These are phyloP conservation scores for Harpalus rubripes DNA, from an alignment of 2,888 invertebrate genomes.

Conservation along the genomic window DNA sequence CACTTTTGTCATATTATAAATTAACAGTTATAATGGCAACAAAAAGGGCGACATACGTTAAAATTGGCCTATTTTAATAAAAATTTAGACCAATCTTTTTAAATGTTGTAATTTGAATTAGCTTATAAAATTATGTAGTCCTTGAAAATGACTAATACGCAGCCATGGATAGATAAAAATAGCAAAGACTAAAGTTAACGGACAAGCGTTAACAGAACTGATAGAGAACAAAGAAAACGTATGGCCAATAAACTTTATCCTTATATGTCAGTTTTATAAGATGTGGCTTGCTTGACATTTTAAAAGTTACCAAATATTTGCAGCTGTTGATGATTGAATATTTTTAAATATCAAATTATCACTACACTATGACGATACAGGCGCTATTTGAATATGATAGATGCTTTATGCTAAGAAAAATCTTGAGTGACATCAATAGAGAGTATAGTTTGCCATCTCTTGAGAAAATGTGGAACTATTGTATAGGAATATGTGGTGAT, in stretches of 20 bases:
- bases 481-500: background rate
- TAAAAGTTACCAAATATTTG: slow-evolving; percentile 57
- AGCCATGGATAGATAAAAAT: slow-evolving; percentile 38
- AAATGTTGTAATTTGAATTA: background rate
- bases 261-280: slow-evolving; percentile 16
- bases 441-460: slow-evolving; percentile 25
- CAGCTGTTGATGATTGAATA: slow-evolving; percentile 52
- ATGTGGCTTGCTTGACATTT: slow-evolving; percentile 56
- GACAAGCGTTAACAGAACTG: slow-evolving; percentile 35
- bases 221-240: slow-evolving; percentile 42
- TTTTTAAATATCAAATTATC: slow-evolving; percentile 47
- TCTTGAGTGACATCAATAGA: slow-evolving; percentile 55
- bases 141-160: slow-evolving; percentile 30
- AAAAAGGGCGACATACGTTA: background rate
- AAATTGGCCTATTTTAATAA: background rate
- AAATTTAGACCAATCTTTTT: slow-evolving; percentile 9
- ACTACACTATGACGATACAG: slow-evolving; percentile 54
- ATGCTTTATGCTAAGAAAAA: slow-evolving; percentile 25
- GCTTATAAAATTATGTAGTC: slow-evolving; percentile 6
- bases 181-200: slow-evolving; percentile 40
- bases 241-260: slow-evolving; percentile 23
- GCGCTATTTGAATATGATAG: slow-evolving; percentile 35
- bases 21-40: background rate
- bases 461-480: slow-evolving; percentile 3
- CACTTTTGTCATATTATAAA: background rate